phyloP scores from a whole-genome alignment of 2,113 vertebrate species.

The Paedocypris sp. region DNA sequence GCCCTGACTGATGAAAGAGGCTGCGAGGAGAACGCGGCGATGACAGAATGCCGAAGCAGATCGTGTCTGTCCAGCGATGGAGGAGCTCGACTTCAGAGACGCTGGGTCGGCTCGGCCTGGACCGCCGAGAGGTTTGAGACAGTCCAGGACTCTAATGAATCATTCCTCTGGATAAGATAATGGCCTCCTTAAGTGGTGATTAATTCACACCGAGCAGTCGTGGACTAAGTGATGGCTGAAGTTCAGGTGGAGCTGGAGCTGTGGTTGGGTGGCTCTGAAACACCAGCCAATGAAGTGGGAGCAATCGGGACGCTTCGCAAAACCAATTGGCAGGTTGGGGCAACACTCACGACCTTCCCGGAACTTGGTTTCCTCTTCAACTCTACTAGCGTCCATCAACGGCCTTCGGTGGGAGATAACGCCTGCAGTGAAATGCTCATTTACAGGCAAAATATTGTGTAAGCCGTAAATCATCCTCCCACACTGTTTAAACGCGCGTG shows the following conservation, averaged over 20 bases:
- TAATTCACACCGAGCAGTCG: conserved; percentile 22
- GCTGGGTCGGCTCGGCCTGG: conserved; percentile 1
- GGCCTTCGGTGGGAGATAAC: too few species aligned
- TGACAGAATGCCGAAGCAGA: not conserved
- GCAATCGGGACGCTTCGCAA: too few species aligned
- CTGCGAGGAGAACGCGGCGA: too few species aligned
- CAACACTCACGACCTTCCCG: too few species aligned
- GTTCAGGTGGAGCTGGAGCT: conserved; percentile 14
- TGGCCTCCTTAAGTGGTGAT: conserved; percentile 24
- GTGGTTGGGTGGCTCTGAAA: not conserved
- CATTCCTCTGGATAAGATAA: conserved; percentile 30
- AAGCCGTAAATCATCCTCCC: too few species aligned
- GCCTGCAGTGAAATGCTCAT: too few species aligned
- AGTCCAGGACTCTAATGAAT: conserved; percentile 30
- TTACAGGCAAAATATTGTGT: too few species aligned
- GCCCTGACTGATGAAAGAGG: not conserved
- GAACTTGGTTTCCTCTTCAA: too few species aligned
- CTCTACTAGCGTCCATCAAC: too few species aligned
- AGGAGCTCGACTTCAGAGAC: conserved; percentile 3
- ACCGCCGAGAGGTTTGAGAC: conserved; percentile 17
- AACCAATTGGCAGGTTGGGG: too few species aligned
- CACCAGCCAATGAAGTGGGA: too few species aligned
- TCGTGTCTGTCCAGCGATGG: not conserved
- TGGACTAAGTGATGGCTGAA: conserved; percentile 1
- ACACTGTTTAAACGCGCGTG: too few species aligned